Percentiles rank a stretch among this genome's conserved stretches.
Conservation (phyloP, 2,113 vertebrate genomes). For the Mustela lutreola region DNA sequence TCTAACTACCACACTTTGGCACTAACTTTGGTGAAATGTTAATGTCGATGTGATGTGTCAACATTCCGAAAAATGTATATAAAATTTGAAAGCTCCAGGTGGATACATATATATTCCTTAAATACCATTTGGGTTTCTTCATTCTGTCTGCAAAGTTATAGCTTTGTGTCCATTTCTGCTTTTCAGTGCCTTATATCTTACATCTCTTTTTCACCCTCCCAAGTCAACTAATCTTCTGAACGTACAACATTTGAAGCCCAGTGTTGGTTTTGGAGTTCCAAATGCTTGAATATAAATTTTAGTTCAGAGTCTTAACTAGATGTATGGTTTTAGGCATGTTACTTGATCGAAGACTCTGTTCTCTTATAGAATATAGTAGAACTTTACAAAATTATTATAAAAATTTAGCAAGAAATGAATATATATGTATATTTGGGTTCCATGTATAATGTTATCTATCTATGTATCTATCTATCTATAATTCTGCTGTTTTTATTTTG, state of each 20-base stretch:
- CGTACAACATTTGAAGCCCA: neutral
- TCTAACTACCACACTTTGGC: conserved; percentile 24
- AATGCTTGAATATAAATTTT: conserved; percentile 11
- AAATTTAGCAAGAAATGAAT: neutral
- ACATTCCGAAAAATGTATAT: conserved; percentile 42
- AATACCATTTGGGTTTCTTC: conserved; percentile 41
- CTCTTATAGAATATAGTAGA: conserved; percentile 33
- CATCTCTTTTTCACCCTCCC: neutral
- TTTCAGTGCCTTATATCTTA: neutral
- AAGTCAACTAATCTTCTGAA: neutral
- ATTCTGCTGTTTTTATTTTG: conserved; percentile 31
- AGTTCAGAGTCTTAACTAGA: neutral
- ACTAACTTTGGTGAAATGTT: neutral
- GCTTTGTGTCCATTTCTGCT: conserved; percentile 11
- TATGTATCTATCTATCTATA: neutral
- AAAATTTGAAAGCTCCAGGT: neutral
- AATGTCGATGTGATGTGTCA: neutral
- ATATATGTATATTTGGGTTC: neutral
- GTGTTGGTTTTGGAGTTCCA: neutral
- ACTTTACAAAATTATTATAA: neutral
- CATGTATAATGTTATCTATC: neutral
- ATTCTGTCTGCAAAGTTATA: conserved; percentile 27
- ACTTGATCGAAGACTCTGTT: neutral
- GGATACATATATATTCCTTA: conserved; percentile 1
- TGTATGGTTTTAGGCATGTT: neutral